Percentiles rank a stretch among this genome's conserved stretches.
Evolutionary conservation across 2,113 vertebrate genomes (phyloP).

Genomic region (Nothoprocta perdicaria): DNA sequence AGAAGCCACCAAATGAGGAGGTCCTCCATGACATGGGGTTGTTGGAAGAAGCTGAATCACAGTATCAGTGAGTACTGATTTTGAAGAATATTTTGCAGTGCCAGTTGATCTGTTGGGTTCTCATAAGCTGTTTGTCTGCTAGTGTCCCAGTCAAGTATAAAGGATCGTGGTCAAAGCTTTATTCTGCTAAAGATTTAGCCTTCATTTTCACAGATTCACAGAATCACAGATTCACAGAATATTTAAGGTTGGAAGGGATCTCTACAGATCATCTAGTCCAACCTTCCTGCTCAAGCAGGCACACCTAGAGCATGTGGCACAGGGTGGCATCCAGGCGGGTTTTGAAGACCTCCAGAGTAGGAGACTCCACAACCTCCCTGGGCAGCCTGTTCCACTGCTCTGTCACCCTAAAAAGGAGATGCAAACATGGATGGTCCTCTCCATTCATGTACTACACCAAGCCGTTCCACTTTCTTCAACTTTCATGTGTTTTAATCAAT

Average conservation of each 20-base stretch:
- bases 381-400: too few relatives aligned
- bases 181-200: background rate
- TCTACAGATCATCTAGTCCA: too few relatives aligned
- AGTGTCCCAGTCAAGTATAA: background rate
- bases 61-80: background rate
- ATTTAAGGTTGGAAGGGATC: too few relatives aligned
- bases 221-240: too few relatives aligned
- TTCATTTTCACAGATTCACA: background rate
- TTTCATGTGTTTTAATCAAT: accelerated
- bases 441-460: background rate
- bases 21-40: background rate
- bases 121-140: background rate
- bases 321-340: too few relatives aligned
- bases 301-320: too few relatives aligned
- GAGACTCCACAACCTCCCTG: too few relatives aligned
- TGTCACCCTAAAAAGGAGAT: background rate
- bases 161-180: background rate
- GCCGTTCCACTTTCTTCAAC: background rate
- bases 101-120: background rate
- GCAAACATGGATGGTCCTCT: background rate
- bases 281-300: too few relatives aligned
- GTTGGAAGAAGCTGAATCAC: background rate
- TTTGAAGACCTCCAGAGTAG: too few relatives aligned
- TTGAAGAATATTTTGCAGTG: background rate
- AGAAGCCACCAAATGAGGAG: background rate